Evolutionary conservation across 1,140 invertebrate genomes (phyloP).

Genomic region (Drosophila oshimai): DNA sequence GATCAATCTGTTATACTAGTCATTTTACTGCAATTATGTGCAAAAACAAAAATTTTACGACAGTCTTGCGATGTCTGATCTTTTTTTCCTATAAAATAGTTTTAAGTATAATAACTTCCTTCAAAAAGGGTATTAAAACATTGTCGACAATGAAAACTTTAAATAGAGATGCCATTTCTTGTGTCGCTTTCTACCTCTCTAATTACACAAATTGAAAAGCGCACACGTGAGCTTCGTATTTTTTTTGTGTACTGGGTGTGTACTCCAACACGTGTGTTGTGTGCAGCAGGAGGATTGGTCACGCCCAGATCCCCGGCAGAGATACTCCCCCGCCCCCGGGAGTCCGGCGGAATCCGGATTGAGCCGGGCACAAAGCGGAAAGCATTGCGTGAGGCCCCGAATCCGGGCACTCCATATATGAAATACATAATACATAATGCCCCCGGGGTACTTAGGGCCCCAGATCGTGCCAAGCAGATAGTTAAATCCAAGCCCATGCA

Average conservation of each 20-base stretch:
- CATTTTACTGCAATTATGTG: too few relatives aligned
- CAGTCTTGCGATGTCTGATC: too few relatives aligned
- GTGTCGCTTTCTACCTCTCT: conserved; percentile 29
- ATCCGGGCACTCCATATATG: conserved; percentile 11
- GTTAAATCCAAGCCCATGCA: conserved; percentile 2
- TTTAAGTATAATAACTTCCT: neutral
- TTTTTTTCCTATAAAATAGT: too few relatives aligned
- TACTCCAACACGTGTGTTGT: conserved; percentile 4
- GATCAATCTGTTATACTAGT: neutral
- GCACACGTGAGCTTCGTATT: conserved; percentile 45
- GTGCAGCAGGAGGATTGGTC: conserved; percentile 5
- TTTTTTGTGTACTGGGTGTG: conserved; percentile 18
- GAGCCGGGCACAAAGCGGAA: conserved; percentile 33
- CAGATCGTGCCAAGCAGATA: conserved; percentile 40
- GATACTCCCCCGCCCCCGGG: conserved; percentile 1
- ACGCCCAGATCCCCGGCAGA: conserved; percentile 31
- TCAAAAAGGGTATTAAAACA: neutral
- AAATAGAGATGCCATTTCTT: conserved; percentile 58
- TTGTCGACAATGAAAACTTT: conserved; percentile 31
- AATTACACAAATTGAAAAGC: conserved; percentile 71
- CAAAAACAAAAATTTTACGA: neutral
- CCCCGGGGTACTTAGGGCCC: conserved; percentile 9
- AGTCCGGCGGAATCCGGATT: conserved; percentile 39
- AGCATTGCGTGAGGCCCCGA: conserved; percentile 35
- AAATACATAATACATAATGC: too few relatives aligned